phyloP scores from a whole-genome alignment of 2,797 vertebrate species.

The Semaprochilodus insignis region DNA sequence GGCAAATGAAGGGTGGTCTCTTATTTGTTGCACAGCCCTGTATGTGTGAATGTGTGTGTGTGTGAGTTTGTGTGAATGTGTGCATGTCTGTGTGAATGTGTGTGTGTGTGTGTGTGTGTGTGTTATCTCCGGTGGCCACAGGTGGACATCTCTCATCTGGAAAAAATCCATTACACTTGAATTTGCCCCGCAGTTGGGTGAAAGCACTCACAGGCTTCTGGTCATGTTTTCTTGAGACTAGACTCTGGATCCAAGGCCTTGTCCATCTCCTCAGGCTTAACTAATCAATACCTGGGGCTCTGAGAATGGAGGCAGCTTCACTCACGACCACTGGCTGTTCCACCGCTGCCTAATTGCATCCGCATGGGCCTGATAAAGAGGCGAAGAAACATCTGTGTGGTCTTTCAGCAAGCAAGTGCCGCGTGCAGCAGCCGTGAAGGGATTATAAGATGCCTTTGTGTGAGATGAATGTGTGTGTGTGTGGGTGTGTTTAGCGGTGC shows the following conservation, averaged over 20 bases:
- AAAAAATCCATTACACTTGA: conserved; percentile 56
- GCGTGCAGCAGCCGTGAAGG: neutral
- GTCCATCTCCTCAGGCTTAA: conserved; percentile 13
- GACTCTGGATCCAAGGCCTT: conserved; percentile 16
- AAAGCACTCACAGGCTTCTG: conserved; percentile 16
- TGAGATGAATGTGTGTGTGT: no score
- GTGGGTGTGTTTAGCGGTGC: no score
- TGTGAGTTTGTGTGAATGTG: neutral
- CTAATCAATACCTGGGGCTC: conserved; percentile 31
- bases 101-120: conserved; percentile 25
- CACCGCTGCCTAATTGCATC: neutral
- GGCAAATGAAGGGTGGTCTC: no score
- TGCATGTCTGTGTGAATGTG: neutral
- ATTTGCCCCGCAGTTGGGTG: conserved; percentile 20
- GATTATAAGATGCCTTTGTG: neutral
- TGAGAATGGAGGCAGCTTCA: neutral
- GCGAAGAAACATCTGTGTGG: neutral
- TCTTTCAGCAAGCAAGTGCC: neutral
- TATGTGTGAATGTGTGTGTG: neutral
- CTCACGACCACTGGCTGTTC: conserved; percentile 19
- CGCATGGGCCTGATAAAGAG: neutral
- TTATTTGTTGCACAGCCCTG: no score
- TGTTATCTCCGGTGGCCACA: conserved; percentile 39
- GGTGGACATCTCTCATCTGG: conserved; percentile 50
- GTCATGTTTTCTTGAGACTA: conserved; percentile 18